Evolutionary conservation across 2,888 invertebrate genomes (phyloP), one percentile per base, ranked within the genome.

Genomic region (Acronicta leporina): DNA sequence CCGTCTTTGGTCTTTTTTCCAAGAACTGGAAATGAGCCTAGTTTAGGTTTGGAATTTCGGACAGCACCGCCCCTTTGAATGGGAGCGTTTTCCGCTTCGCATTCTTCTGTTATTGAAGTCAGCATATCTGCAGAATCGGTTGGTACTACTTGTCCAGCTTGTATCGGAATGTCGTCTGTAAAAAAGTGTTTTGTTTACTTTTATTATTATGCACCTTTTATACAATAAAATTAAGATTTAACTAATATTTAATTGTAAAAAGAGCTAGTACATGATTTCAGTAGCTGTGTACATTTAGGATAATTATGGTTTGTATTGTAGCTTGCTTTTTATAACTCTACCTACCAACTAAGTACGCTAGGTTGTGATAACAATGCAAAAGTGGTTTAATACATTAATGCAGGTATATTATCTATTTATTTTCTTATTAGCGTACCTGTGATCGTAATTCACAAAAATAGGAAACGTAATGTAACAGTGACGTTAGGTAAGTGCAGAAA

Each of bases 121-220:
- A 97, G 90, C 80, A 95, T 91, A 63, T 95, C 95, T 44, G 94
- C 94, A 2, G 94, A 94, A 57, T 96, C 96, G 6, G 91, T 88
- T 10, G 95, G 92, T 58, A 95, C 95, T 47, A 95, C 95, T 82
- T 96, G 96, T 11, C 95, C 95, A 48, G 96, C 95, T 95, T 97
- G 97, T 82, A 98, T 98, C 47, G 98, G 98, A 92, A 98, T 98
- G 91, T 98, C 98, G 95, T 98, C 98, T 97, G 95, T 57, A 95
- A 94, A 82, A 53, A 78, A 79, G 66, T 38, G 14, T 40, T 45
- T 13, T 35, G n/a, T 38, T 38, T n/a, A 38, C 15, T 47, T 14
- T 48, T 15, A 52, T 8, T 25, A 41, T 59, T 15, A n/a, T 46
- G n/a, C 13, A 50, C 30, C 20, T 57, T 10, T 13, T 38, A 38